Base-by-base conservation (phyloP, 1,140 invertebrate genomes). In the Bombus confusus region DNA sequence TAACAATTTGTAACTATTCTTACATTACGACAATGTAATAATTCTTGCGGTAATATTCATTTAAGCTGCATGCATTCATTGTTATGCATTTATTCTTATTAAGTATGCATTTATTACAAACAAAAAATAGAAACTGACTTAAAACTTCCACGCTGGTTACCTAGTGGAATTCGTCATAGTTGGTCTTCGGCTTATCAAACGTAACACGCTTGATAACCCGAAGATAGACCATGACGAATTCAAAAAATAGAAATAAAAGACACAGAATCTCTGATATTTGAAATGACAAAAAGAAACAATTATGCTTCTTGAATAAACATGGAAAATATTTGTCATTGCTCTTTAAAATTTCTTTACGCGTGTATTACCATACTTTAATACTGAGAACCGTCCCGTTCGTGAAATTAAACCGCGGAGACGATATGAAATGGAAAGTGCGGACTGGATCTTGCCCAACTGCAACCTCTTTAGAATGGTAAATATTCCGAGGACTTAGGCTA, bases 391-490 rank as follows among this genome's bases (percentile, higher is more conserved):
- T 39, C 37, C 47, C 28, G 41, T n/a, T 47, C 31, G 84, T 87
- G 47, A 52, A 52, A 52, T 52, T 52, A 52, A 52, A 52, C 5
- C 64, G 52, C 57, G 13, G 34, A 12, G 76, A 88, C 57, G 62
- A 87, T 88, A 84, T 64, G 75, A 84, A 80, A 87, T 87, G 80
- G 80, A 88, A 88, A 88, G 86, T 75, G 37, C 9, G 39, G 59
- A n/a, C 72, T 31, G 34, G 52, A 83, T 88, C 75, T 88, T 87
- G 72, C 71, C 15, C 34, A 87, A 88, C 86, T 79, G 28, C 31
- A 13, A 18, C 15, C 62, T 37, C 74, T 57, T 84, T 71, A 87
- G 59, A 78, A 78, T 77, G 62, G 64, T 72, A 80, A 57, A 87
- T 87, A 83, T 84, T 88, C 31, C 41, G n/a, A 52, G n/a, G 52